Base-by-base conservation (phyloP, 1,140 invertebrate genomes). In the Ostrea denselamellosa region DNA sequence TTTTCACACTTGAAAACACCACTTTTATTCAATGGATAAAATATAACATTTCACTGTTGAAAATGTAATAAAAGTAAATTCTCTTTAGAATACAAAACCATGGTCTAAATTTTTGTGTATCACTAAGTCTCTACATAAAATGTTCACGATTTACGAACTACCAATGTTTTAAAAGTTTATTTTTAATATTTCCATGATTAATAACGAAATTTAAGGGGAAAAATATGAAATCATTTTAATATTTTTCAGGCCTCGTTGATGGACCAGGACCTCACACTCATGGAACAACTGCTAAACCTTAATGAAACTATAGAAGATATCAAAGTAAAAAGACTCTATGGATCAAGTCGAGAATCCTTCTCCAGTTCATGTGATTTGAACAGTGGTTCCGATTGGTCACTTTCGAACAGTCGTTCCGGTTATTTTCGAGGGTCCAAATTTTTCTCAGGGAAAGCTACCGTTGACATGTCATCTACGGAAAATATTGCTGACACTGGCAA, bases 241-340 rank as follows among this genome's bases (percentile, higher is more conserved):
- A 53, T 77, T 83, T 91, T 90, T n/a, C 85, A 93, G 93, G 90
- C 89, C 17, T 93, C 93, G 9, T 85, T 93, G 81, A 93, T 93
- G 90, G 92, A 93, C 85, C 93, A 93, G 82, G 93, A 93, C 89
- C 88, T 93, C 34, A 91, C 91, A 0, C 87, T 93, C 85, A 93
- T 93, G 93, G 91, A 92, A 62, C 93, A 93, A 53, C 90, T 93
- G 25, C 88, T 93, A 44, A 93, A 91, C 14, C 87, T 93, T 14
- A 93, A 93, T 86, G 93, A 93, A 89, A 91, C 90, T 0, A 93
- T 93, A 84, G 93, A 93, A 56, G 92, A 93, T 19, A 90, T 93
- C 44, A 93, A 93, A 89, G 91, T 89, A 85, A 92, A 91, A 82
- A 88, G 92, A 62, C 87, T 89, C 7, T 90, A 92, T 77, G 83